Conservation (phyloP, 2,113 vertebrate species). For the Pachyramphus minor region DNA sequence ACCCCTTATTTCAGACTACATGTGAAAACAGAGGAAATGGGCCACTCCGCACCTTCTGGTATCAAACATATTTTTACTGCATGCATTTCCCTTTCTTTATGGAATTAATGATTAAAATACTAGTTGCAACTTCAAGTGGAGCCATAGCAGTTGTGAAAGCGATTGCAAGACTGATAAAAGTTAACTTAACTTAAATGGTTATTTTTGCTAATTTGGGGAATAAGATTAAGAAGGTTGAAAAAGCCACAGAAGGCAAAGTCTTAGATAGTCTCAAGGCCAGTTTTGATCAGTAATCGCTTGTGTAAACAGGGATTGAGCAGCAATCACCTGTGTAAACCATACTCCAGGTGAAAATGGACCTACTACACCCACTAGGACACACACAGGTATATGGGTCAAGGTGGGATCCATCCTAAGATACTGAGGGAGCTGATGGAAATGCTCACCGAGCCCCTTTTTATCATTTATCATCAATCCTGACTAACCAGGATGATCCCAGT, state of each 20-base stretch:
- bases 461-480: neutral
- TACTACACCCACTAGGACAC: neutral
- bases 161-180: neutral
- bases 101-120: neutral
- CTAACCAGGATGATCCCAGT: neutral
- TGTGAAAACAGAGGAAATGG: neutral
- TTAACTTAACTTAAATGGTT: neutral
- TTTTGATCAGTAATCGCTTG: neutral
- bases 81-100: neutral
- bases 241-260: neutral
- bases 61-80: neutral
- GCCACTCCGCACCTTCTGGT: neutral
- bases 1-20: neutral
- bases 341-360: neutral
- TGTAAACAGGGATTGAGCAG: neutral
- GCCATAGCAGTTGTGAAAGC: neutral
- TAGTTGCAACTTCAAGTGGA: neutral
- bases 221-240: neutral
- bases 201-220: neutral
- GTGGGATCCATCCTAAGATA: neutral
- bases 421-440: neutral
- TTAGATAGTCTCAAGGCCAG: neutral
- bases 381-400: neutral
- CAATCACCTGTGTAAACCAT: neutral
- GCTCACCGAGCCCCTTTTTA: neutral